Base-by-base conservation (phyloP, 2,797 vertebrate species). In the Aotus griseimembra region DNA sequence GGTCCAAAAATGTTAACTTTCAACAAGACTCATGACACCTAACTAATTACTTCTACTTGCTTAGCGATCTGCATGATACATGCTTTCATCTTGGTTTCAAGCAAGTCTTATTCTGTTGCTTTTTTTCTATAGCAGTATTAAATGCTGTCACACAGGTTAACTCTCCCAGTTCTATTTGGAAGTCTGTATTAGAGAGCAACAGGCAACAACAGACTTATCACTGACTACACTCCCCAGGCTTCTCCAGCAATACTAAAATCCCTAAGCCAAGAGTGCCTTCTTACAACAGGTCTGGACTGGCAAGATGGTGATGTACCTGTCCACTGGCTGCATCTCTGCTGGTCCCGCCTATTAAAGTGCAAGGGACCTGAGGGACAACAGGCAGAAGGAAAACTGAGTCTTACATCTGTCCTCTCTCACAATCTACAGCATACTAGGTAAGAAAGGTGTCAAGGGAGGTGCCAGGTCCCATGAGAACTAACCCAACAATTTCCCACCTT, bases 121-220 rank as follows among this genome's bases (percentile, higher is more conserved):
- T 88, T 89, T 87, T 64, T 44, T 26, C 24, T 9, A 39, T 0
- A 82, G 11, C 41, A 89, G 15, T 85, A 80, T 28, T 88, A 46
- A 52, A 91, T 73, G 33, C 12, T 82, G 13, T 70, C 46, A 55
- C 9, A 41, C 4, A 88, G 30, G 33, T 24, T 72, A 72, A 55
- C 36, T 70, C 55, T 77, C 84, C 41, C 77, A 77, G 12, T 58
- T 84, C 52, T 89, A 19, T 33, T 22, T 75, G 28, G 33, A 97
- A 97, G 90, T 95, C 92, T 95, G 24, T n/a, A 88, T 22, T 58
- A 92, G 5, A 94, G 1, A 94, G 58, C 77, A 93, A 90, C n/a
- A 61, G 90, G 57, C 58, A 83, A 64, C 85, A 93, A 61, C 17
- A 96, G 91, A 58, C 41, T 87, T 36, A 44, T 8, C 39, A 61